phyloP scores from a whole-genome alignment of 2,888 invertebrate species.

The Drosophila koepferae region DNA sequence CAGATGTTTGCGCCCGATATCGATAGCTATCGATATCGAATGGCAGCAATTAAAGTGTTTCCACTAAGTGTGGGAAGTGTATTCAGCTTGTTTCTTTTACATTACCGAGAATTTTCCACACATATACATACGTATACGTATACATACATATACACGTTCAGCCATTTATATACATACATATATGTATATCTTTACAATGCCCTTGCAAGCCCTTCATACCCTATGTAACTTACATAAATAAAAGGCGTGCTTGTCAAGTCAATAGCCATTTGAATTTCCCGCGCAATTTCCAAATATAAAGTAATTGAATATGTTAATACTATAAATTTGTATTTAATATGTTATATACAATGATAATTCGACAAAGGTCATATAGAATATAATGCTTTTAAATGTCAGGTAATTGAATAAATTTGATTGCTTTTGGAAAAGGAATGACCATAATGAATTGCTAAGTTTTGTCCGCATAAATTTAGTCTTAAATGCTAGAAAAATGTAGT shows the following conservation, averaged over 20 bases:
- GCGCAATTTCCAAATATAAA: neutral
- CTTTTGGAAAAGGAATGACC: conserved; percentile 27
- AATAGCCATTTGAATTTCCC: neutral
- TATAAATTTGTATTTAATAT: conserved; percentile 51
- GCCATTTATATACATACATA: neutral
- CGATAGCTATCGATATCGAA: conserved; percentile 15
- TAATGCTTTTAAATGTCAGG: conserved; percentile 48
- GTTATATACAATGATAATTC: conserved; percentile 68
- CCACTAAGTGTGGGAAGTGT: neutral
- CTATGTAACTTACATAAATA: no score
- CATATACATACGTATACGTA: neutral
- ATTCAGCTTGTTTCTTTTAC: neutral
- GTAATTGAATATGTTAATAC: neutral
- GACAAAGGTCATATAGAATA: conserved; percentile 12
- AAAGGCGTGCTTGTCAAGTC: no score
- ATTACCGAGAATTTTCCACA: neutral
- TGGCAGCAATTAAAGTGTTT: neutral
- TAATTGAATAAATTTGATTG: conserved; percentile 13
- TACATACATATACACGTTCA: neutral
- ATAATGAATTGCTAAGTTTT: conserved; percentile 11
- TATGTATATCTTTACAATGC: neutral
- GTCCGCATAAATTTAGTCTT: conserved; percentile 23
- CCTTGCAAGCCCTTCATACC: neutral
- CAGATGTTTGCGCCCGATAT: conserved; percentile 34
- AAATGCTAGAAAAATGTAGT: conserved; percentile 9